Conservation (phyloP, 2,888 invertebrate species). For the Scrobipalpa costella region DNA sequence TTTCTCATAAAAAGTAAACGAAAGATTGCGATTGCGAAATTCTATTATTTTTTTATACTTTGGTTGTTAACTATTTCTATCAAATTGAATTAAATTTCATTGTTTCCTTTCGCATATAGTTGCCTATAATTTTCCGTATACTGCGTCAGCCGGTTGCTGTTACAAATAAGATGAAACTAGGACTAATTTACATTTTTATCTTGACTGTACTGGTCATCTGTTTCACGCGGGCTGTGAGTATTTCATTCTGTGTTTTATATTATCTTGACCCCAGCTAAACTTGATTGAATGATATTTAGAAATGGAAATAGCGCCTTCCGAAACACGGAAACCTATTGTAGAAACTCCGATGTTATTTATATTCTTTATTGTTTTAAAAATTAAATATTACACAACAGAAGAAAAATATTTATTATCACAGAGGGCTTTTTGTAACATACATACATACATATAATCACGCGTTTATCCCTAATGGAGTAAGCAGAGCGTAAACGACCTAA, state of each 20-base stretch:
- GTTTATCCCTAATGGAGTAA: too few relatives aligned
- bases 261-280: not conserved
- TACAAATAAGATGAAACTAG: not conserved
- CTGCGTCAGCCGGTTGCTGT: not conserved
- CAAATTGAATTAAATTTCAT: not conserved
- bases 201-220: conserved; percentile 6
- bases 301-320: too few relatives aligned
- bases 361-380: too few relatives aligned
- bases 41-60: not conserved
- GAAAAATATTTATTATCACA: too few relatives aligned
- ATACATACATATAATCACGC: too few relatives aligned
- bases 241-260: not conserved
- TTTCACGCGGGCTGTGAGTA: conserved; percentile 10
- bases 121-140: not conserved
- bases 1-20: not conserved
- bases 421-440: too few relatives aligned
- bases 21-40: not conserved
- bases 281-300: too few relatives aligned
- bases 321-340: too few relatives aligned
- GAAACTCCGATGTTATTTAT: too few relatives aligned
- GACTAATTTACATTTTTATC: not conserved
- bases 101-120: not conserved
- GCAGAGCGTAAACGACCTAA: too few relatives aligned
- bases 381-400: too few relatives aligned
- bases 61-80: not conserved